Base-by-base conservation (phyloP, 2,888 invertebrate genomes). In the Scelioninae gen. 2 region DNA sequence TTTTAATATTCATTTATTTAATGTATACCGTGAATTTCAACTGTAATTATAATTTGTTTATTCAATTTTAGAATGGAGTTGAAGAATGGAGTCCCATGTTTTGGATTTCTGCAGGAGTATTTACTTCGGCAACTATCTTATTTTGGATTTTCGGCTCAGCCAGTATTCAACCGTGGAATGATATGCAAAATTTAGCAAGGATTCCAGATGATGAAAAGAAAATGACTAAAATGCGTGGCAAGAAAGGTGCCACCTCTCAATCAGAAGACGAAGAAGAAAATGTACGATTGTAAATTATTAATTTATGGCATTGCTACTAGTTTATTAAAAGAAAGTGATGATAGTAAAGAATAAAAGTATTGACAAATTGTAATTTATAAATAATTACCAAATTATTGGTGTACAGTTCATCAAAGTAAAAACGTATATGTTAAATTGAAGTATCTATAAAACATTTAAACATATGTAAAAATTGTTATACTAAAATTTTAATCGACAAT, bases 61-160 rank as follows among this genome's bases (percentile, higher is more conserved):
- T 43, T 43, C 19, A 2, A 22, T 87, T 87, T n/a, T 83, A 94
- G 93, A 93, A 92, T 76, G 92, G 92, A n/a, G 88, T 94, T 58
- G 87, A 89, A 16, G 91, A 93, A 83, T 94, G 94, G 94, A 90
- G 92, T 52, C 88, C 89, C 22, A 90, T 93, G 53, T 94, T 94
- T 81, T 88, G 91, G 78, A 91, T 93, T 25, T 93, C 93, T 0
- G 91, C 92, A 0, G 87, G 88, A 0, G 88, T 92, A 0, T 94
- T 94, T 81, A 90, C 91, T 11, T 88, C 91, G 1, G 90, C 92
- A 0, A 93, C 93, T 0, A 48, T 92, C 2, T 86, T 93, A 67
- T 94, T 92, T 84, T 90, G 91, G 80, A 63, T 92, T 1, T 91
- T 93, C 73, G 94, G 94, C 4, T 91, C 91, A 0, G 92, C 90